Evolutionary conservation across 2,888 invertebrate species (phyloP), one percentile per base, ranked within the genome.

Genomic region (Tetramorium bicarinatum): DNA sequence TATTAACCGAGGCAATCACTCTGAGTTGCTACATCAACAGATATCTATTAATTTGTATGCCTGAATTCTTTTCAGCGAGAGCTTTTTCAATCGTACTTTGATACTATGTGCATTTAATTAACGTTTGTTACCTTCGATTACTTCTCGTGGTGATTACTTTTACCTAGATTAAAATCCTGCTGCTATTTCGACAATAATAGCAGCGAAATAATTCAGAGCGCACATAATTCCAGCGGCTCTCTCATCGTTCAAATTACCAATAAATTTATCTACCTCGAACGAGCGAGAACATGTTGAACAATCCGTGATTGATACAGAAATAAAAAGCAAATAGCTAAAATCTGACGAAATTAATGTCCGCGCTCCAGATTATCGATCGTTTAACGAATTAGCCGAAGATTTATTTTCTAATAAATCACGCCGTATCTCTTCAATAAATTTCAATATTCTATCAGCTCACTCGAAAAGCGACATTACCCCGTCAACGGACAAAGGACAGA

Each of bases 341-440:
- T 21, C 25, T 34, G 34, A 59, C 38, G 9, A 59, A 79, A 79
- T 79, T 79, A 79, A 71, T n/a, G 56, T n/a, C 34, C 15, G 25
- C 13, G 38, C 21, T 2, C 18, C 47, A 18, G 18, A 44, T 29
- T 71, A 47, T 72, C 25, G 59, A 21, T 38, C 47, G 59, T 38
- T 59, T 80, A 80, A 59, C 47, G 18, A 25, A 72, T 80, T n/a
- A 72, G 38, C 11, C 13, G n/a, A 56, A 38, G 74, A 80, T 72
- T 80, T 80, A 80, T 74, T 47, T 25, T 34, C 56, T 34, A 79
- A 72, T 71, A 79, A 80, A 72, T 80, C 25, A 13, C 38, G 18
- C 9, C 18, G n/a, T 59, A 74, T 59, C 8, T 34, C 72, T 56
- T 72, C 38, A 25, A 80, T 80, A 72, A 72, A 59, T 38, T 71